Evolutionary conservation across 2,113 vertebrate genomes (phyloP), one percentile per base, ranked within the genome.

Genomic region (Notechis scutatus): DNA sequence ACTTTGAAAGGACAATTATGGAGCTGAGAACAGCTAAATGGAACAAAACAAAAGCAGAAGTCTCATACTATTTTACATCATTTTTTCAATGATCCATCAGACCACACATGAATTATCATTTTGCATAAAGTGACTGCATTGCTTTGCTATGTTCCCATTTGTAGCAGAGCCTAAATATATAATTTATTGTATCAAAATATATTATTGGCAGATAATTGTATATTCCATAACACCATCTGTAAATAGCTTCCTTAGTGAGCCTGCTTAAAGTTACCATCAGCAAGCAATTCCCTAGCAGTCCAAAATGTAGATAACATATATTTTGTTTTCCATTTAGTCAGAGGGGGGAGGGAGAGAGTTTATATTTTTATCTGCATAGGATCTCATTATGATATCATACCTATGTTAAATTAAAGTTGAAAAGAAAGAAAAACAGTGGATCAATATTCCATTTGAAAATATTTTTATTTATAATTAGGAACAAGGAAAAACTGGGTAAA

Each of bases 1-100:
- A 93, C 56, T 21, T 64, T 87, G 89, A 90, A 90, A 90, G 56
- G 86, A 90, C 92, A 93, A 93, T 90, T 93, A 90, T 87, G 87
- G 89, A 93, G 89, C 39, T 90, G 89, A 64, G 89, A 93, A 90
- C 81, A 69, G 92, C 89, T 90, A 87, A 93, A 54, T 87, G 56
- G 81, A 93, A 93, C 56, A 93, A 90, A 93, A 64, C 74, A 87
- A 93, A 64, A 93, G 81, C 56, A 52, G 47, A 87, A 39, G 42
- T 86, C n/a, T 90, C 47, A 29, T 64, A 24, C 86, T 87, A 90
- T 93, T 93, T 69, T 69, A 34, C 14, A 69, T 69, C 64, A 69
- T 69, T 85, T 18, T 57, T 69, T 89, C 42, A 90, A 47, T n/a
- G 34, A 90, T 34, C 55, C 88, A 59, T 52, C 74, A 90, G 92